These are phyloP conservation scores for Argya squamiceps DNA, from an alignment of 2,797 vertebrate species.

Conservation along the genomic window DNA sequence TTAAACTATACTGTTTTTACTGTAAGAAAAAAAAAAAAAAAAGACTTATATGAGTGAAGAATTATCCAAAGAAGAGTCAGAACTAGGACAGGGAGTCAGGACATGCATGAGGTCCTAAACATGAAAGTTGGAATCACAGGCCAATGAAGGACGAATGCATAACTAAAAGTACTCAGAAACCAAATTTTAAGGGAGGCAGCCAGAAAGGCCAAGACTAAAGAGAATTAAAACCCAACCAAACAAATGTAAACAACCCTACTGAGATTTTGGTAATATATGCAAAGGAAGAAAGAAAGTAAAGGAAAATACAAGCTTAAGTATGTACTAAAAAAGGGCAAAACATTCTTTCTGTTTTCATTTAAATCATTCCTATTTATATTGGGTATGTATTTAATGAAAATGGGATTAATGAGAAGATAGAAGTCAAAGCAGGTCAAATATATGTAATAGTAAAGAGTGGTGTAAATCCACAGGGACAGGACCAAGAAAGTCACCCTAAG, in stretches of 20 bases:
- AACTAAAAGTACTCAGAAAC: neutral
- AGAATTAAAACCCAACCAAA: neutral
- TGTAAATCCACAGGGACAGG: neutral
- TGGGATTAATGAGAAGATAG: neutral
- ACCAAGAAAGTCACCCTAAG: neutral
- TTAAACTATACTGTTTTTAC: neutral
- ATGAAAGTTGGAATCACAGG: accelerated
- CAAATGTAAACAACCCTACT: neutral
- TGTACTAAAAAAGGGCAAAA: neutral
- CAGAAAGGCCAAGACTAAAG: neutral
- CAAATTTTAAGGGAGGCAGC: neutral
- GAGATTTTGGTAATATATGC: neutral
- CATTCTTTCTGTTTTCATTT: neutral
- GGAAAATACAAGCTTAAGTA: neutral
- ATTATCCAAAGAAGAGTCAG: neutral
- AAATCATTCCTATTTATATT: neutral
- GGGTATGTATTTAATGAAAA: neutral
- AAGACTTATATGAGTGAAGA: neutral
- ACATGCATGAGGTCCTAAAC: accelerated
- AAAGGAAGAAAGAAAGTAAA: neutral
- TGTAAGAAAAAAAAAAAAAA: too few species aligned
- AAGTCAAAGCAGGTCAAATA: neutral
- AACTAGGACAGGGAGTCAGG: neutral
- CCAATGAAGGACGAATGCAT: neutral
- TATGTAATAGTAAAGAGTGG: neutral